A percentile compares a stretch with the other conserved stretches of the same genome.
Evolutionary conservation across 1,140 invertebrate genomes (phyloP).

Genomic region (Amyelois transitella): DNA sequence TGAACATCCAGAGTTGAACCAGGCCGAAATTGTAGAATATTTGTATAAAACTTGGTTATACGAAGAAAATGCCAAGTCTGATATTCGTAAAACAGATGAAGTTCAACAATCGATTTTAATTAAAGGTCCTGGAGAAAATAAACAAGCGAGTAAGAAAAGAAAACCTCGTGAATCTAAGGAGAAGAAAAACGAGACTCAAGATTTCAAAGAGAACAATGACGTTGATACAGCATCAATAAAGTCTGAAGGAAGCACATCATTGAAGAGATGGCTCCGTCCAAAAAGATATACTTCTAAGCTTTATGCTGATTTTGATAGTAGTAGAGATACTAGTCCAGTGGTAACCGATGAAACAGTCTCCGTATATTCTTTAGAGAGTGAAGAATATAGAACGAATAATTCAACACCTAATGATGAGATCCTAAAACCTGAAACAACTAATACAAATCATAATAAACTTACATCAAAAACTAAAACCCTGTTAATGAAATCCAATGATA

Average conservation of each 20-base stretch:
- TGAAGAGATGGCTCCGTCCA: background rate
- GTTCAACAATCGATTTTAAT: constrained; percentile 42
- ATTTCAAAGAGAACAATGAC: background rate
- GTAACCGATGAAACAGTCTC: background rate
- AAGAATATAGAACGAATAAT: background rate
- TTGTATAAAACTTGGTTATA: constrained; percentile 74
- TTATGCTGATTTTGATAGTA: background rate
- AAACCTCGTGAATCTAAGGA: constrained; percentile 3
- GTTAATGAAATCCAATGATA: background rate
- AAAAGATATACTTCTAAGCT: background rate
- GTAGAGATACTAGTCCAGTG: background rate
- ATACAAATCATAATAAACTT: background rate
- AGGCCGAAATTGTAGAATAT: constrained; percentile 70
- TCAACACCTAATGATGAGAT: background rate
- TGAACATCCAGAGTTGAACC: constrained; percentile 69
- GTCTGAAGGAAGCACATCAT: constrained; percentile 4
- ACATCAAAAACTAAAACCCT: background rate
- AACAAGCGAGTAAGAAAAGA: constrained; percentile 3
- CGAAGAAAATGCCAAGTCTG: constrained; percentile 57
- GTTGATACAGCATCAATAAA: background rate
- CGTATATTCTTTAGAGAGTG: background rate
- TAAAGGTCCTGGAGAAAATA: constrained; percentile 41
- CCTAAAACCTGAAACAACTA: background rate
- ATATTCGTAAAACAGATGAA: constrained; percentile 46
- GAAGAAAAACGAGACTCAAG: background rate